Percentiles rank a stretch among this genome's conserved stretches.
Conservation (phyloP, 1,140 invertebrate species). For the Nixonia krombeini region DNA sequence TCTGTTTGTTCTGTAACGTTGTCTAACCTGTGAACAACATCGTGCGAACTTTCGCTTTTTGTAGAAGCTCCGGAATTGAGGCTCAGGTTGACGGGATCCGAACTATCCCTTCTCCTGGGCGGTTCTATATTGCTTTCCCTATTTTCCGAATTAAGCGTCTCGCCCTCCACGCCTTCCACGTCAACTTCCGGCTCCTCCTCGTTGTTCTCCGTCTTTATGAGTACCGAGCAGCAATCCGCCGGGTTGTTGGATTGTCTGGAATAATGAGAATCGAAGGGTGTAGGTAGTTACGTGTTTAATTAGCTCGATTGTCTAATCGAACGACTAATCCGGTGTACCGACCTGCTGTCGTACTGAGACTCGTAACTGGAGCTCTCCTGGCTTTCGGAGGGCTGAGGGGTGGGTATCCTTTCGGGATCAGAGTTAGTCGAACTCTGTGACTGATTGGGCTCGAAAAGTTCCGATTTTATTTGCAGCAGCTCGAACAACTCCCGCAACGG, state of each 20-base stretch:
- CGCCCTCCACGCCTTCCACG: conserved; percentile 71
- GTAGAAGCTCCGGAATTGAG: conserved; percentile 68
- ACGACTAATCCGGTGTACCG: neutral
- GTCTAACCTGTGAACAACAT: conserved; percentile 63
- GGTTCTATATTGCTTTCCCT: conserved; percentile 65
- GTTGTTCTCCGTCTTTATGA: conserved; percentile 72
- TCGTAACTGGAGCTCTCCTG: conserved; percentile 76
- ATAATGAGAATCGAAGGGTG: neutral
- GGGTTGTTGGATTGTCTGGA: conserved; percentile 66
- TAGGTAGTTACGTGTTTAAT: no score
- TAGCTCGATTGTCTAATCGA: no score
- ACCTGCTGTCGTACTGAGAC: conserved; percentile 77
- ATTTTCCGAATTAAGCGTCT: conserved; percentile 70
- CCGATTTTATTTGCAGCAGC: conserved; percentile 85
- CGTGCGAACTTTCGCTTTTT: conserved; percentile 65
- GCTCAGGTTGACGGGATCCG: conserved; percentile 84
- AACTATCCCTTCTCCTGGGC: conserved; percentile 68
- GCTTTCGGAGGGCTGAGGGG: conserved; percentile 69
- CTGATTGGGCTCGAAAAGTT: conserved; percentile 71
- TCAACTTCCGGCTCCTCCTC: conserved; percentile 74
- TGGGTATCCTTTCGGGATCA: conserved; percentile 67
- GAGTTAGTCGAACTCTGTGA: conserved; percentile 62
- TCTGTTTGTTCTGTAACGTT: no score
- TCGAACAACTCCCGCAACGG: conserved; percentile 85
- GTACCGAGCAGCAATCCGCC: conserved; percentile 69